Conservation (phyloP, 2,113 vertebrate species). For the Gallinago undulata region DNA sequence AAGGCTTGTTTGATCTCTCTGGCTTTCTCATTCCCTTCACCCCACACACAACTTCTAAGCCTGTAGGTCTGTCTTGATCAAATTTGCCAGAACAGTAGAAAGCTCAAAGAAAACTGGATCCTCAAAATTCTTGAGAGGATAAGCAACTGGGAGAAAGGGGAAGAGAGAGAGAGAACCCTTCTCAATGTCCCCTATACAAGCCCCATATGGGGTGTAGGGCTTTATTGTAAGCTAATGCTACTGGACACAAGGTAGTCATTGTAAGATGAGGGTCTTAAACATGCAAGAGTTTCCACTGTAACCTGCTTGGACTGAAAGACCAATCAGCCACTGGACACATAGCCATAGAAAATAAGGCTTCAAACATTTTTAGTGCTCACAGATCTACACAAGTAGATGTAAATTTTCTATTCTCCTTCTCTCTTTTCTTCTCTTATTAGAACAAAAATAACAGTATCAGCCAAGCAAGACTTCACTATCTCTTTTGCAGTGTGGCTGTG, state of each 20-base stretch:
- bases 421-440: background rate
- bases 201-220: background rate
- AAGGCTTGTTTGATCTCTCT: background rate
- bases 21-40: background rate
- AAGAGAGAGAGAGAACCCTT: background rate
- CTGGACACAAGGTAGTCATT: no score
- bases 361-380: background rate
- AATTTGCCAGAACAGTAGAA: background rate
- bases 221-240: background rate
- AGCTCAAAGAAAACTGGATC: background rate
- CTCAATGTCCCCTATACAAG: background rate
- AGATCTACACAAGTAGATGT: background rate
- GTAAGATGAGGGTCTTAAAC: background rate
- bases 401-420: background rate
- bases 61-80: background rate
- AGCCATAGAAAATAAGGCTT: background rate
- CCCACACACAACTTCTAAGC: background rate
- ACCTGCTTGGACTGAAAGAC: background rate
- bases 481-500: background rate
- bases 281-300: background rate
- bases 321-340: background rate
- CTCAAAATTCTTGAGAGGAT: background rate
- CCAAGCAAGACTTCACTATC: background rate
- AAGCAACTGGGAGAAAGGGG: background rate
- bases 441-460: background rate